Evolutionary conservation across 2,797 vertebrate species (phyloP).

Genomic region (Anableps anableps): DNA sequence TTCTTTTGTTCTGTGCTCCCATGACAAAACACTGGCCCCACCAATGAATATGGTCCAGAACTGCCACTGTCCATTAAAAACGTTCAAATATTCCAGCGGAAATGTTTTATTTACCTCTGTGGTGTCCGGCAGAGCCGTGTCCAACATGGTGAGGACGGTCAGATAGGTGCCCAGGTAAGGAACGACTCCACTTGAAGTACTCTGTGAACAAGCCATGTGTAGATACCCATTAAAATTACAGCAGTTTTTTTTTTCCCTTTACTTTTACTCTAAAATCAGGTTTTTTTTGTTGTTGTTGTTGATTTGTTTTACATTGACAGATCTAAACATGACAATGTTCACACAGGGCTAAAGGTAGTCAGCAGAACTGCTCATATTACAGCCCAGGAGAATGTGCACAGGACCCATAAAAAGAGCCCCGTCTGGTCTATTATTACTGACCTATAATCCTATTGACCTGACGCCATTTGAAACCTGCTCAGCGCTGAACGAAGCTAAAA

Average conservation of each 20-base stretch:
- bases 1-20: neutral
- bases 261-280: neutral
- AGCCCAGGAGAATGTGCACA: conserved; percentile 49
- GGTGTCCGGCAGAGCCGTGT: conserved; percentile 88
- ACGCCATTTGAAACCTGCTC: conserved; percentile 59
- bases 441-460: conserved; percentile 63
- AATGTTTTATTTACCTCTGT: conserved; percentile 78
- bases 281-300: neutral
- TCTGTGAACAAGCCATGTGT: conserved; percentile 67
- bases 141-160: conserved; percentile 90
- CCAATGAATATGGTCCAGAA: neutral
- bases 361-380: conserved; percentile 49
- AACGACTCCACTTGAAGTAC: conserved; percentile 77
- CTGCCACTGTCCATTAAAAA: neutral
- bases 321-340: neutral
- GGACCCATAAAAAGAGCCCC: conserved; percentile 59
- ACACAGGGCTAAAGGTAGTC: conserved; percentile 10
- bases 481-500: conserved; percentile 52
- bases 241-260: neutral
- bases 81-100: neutral
- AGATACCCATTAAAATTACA: neutral
- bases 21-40: neutral
- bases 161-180: conserved; percentile 92
- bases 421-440: conserved; percentile 70
- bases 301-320: neutral